phyloP scores from a whole-genome alignment of 2,888 invertebrate species.

The Temnothorax unifasciatus region DNA sequence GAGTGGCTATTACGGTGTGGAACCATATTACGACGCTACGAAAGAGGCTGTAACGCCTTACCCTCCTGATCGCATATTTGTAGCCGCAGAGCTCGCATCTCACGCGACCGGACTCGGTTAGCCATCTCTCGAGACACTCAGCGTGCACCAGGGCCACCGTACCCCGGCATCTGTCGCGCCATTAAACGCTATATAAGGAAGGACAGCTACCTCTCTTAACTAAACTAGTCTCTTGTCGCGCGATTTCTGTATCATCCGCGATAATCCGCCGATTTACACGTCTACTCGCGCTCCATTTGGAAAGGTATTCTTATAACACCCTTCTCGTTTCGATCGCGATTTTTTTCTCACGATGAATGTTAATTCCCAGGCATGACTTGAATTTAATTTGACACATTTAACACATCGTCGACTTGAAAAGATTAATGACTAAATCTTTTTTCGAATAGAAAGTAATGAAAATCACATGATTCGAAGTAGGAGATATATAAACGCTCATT shows the following conservation, averaged over 20 bases:
- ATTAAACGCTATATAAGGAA: not conserved
- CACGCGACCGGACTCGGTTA: constrained; percentile 87
- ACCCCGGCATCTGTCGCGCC: constrained; percentile 87
- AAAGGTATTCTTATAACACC: not conserved
- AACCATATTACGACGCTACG: constrained; percentile 82
- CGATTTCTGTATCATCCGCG: not conserved
- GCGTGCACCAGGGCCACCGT: constrained; percentile 87
- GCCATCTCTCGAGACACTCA: constrained; percentile 88
- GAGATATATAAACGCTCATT: not conserved
- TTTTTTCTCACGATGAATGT: not conserved
- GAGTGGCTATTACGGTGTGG: constrained; percentile 81
- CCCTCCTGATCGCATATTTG: constrained; percentile 85
- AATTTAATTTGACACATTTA: not conserved
- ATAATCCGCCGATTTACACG: not conserved
- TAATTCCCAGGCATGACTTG: not conserved
- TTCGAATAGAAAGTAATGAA: not conserved
- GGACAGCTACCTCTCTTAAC: not conserved
- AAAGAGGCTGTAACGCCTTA: constrained; percentile 80
- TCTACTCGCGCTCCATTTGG: not conserved
- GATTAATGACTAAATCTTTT: not conserved
- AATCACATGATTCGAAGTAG: not conserved
- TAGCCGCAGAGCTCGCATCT: constrained; percentile 88
- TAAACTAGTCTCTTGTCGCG: not conserved
- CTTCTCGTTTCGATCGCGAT: not conserved
- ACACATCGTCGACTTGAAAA: not conserved